A percentile compares a stretch with the other conserved stretches of the same genome.
Evolutionary conservation across 2,888 invertebrate genomes (phyloP).

Genomic region (Tetragnatha montana): DNA sequence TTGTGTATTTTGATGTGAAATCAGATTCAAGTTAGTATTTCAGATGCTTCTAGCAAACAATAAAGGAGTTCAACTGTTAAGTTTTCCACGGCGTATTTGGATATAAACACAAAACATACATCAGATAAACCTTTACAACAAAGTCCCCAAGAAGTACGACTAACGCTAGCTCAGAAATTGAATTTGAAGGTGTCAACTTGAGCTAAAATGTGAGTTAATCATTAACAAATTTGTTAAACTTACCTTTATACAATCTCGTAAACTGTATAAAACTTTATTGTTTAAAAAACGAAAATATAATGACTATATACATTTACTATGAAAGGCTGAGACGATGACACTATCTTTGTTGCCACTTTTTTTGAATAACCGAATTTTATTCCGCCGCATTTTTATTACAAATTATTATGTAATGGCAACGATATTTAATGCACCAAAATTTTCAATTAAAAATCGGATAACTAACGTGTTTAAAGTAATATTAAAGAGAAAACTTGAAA

Average conservation of each 20-base stretch:
- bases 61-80: too few species aligned
- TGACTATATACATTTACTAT: conserved; percentile 51
- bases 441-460: too few species aligned
- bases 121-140: not conserved
- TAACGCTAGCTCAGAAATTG: not conserved
- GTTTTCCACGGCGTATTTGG: not conserved
- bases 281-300: conserved; percentile 34
- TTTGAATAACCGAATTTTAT: conserved; percentile 21
- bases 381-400: not conserved
- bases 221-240: not conserved
- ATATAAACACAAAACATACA: not conserved
- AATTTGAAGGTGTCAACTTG: not conserved
- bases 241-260: conserved; percentile 57
- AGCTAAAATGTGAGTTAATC: not conserved
- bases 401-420: conserved; percentile 6
- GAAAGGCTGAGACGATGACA: conserved; percentile 65
- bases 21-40: too few species aligned
- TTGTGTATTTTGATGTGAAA: too few species aligned
- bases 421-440: not conserved
- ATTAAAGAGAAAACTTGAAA: too few species aligned
- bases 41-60: too few species aligned
- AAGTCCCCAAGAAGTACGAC: not conserved
- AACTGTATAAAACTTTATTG: conserved; percentile 53
- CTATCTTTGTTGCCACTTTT: conserved; percentile 54
- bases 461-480: too few species aligned